Evolutionary conservation across 1,140 invertebrate species (phyloP).

Genomic region (Liolophura sinensis): DNA sequence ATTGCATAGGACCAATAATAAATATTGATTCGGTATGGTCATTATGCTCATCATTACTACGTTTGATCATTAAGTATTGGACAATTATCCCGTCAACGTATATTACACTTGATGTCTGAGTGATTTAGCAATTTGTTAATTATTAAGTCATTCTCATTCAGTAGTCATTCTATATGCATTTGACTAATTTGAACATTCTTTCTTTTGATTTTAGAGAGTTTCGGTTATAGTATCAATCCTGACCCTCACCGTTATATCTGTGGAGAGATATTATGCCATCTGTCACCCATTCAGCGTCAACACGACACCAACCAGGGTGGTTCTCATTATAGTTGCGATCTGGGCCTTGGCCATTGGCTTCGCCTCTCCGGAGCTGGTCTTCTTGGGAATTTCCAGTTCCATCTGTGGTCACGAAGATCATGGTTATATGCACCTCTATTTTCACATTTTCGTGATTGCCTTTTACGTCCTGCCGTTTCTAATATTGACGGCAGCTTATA

Average conservation of each 20-base stretch:
- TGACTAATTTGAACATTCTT: background rate
- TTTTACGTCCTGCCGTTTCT: conserved; percentile 77
- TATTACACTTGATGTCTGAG: too few species aligned
- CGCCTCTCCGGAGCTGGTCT: conserved; percentile 22
- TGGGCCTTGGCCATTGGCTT: conserved; percentile 65
- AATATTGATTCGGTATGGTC: too few species aligned
- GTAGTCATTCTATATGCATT: too few species aligned
- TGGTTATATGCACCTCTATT: too few species aligned
- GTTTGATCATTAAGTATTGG: too few species aligned
- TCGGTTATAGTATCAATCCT: conserved; percentile 87
- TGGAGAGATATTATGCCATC: conserved; percentile 91
- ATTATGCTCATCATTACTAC: too few species aligned
- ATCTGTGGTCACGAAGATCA: too few species aligned
- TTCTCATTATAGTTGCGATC: conserved; percentile 73
- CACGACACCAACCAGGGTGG: conserved; percentile 70
- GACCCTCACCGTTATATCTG: conserved; percentile 86
- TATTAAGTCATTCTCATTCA: too few species aligned
- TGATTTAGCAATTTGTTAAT: too few species aligned
- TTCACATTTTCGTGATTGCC: conserved; percentile 59
- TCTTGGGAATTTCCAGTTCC: conserved; percentile 9
- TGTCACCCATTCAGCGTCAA: conserved; percentile 83
- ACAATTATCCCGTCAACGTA: too few species aligned
- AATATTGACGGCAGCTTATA: conserved; percentile 83
- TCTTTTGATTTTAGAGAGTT: conserved; percentile 69
- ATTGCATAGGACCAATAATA: too few species aligned